A percentile compares a stretch with the other conserved stretches of the same genome.
Evolutionary conservation across 2,888 invertebrate genomes (phyloP).

Genomic region (Lapara coniferarum): DNA sequence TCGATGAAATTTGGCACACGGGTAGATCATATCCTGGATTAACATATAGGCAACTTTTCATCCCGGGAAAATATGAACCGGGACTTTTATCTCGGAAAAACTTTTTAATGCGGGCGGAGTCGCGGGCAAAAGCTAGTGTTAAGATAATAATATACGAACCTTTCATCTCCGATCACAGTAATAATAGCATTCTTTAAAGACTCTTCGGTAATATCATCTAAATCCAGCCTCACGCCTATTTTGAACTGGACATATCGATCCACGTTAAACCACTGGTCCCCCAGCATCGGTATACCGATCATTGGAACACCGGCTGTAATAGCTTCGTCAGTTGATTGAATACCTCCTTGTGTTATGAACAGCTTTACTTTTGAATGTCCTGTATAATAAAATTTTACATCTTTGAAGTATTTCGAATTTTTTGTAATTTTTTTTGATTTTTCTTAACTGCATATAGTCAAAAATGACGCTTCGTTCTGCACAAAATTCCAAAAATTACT

Average conservation of each 20-base stretch:
- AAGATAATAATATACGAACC: constrained; percentile 34
- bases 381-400: constrained; percentile 35
- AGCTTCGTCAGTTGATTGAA: constrained; percentile 71
- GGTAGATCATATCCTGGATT: too few relatives aligned
- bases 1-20: too few relatives aligned
- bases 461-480: too few relatives aligned
- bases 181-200: constrained; percentile 44
- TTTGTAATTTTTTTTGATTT: too few relatives aligned
- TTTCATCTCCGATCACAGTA: constrained; percentile 41
- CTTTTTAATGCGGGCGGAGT: too few relatives aligned
- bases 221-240: constrained; percentile 56
- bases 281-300: constrained; percentile 65
- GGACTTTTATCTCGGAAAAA: too few relatives aligned
- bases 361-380: constrained; percentile 52
- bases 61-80: too few relatives aligned
- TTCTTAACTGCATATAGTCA: too few relatives aligned
- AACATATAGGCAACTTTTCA: too few relatives aligned
- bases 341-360: constrained; percentile 69
- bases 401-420: too few relatives aligned
- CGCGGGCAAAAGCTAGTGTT: too few relatives aligned
- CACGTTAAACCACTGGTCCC: constrained; percentile 66
- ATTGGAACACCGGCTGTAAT: constrained; percentile 64
- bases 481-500: too few relatives aligned
- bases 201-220: constrained; percentile 48
- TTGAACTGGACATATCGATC: constrained; percentile 49